These are phyloP conservation scores for Bombyx mandarina DNA, from an alignment of 1,140 invertebrate species.

Conservation along the genomic window DNA sequence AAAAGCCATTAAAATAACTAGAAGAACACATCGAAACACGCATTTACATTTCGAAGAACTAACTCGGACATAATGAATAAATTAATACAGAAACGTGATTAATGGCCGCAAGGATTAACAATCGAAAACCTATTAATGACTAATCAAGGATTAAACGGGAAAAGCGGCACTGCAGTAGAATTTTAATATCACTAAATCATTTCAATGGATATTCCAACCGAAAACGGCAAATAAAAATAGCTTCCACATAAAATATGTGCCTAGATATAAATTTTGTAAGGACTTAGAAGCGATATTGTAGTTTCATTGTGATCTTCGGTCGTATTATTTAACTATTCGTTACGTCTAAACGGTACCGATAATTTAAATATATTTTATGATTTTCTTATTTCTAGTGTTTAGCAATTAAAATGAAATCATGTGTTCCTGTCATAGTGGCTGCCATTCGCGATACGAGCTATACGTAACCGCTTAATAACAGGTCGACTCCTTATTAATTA, in stretches of 20 bases:
- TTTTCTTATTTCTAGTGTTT: too few species aligned
- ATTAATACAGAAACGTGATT: slow-evolving; percentile 20
- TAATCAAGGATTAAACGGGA: slow-evolving; percentile 44
- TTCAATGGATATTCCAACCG: slow-evolving; percentile 37
- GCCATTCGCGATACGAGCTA: too few species aligned
- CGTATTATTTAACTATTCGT: not conserved
- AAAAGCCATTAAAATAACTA: not conserved
- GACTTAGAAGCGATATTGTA: slow-evolving; percentile 25
- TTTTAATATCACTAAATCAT: slow-evolving; percentile 56
- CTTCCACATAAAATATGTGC: slow-evolving; percentile 40
- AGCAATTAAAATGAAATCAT: too few species aligned
- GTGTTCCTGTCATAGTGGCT: too few species aligned
- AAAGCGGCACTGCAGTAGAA: slow-evolving; percentile 24
- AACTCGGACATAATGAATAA: slow-evolving; percentile 22
- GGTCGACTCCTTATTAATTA: too few species aligned
- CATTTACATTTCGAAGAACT: slow-evolving; percentile 11
- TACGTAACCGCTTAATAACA: too few species aligned
- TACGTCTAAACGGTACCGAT: too few species aligned
- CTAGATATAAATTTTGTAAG: slow-evolving; percentile 53
- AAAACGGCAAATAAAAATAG: slow-evolving; percentile 36
- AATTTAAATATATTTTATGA: too few species aligned
- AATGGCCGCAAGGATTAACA: slow-evolving; percentile 38
- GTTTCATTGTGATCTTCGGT: slow-evolving; percentile 32
- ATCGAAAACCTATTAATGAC: slow-evolving; percentile 56
- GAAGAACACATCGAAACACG: slow-evolving; percentile 1